Evolutionary conservation across 37 sponge, comb jelly and placozoan species (phyloP).

Genomic region (Theonella swinhoei): DNA sequence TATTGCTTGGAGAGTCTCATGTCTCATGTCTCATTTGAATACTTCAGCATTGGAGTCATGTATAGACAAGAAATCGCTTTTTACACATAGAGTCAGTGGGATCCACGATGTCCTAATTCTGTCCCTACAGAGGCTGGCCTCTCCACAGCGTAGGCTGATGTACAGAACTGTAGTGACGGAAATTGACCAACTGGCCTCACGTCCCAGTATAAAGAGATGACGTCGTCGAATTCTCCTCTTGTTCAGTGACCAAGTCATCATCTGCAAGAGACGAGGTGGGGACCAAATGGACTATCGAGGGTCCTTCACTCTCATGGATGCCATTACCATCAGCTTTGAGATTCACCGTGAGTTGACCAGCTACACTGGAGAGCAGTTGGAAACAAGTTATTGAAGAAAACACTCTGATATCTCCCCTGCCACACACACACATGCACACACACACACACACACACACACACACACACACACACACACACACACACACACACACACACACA

Average conservation of each 20-base stretch:
- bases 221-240: constrained; percentile 67
- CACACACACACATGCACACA: no score
- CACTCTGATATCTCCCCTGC: no score
- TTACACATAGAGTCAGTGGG: no score
- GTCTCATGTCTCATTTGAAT: no score
- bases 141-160: constrained; percentile 61
- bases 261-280: constrained; percentile 46
- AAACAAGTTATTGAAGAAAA: background rate
- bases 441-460: background rate
- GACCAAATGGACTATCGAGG: constrained; percentile 43
- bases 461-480: no score
- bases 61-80: no score
- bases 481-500: no score
- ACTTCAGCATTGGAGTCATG: no score
- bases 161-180: constrained; percentile 40
- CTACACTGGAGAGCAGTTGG: no score
- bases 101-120: no score
- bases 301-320: constrained; percentile 41
- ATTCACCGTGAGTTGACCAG: constrained; percentile 32
- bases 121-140: constrained; percentile 69
- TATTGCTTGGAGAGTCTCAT: no score
- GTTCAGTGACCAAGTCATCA: constrained; percentile 81
- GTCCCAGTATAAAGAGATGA: constrained; percentile 12
- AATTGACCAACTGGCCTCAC: constrained; percentile 16
- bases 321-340: constrained; percentile 48